phyloP scores from a whole-genome alignment of 2,888 invertebrate species.

The Drosophila pegasa region DNA sequence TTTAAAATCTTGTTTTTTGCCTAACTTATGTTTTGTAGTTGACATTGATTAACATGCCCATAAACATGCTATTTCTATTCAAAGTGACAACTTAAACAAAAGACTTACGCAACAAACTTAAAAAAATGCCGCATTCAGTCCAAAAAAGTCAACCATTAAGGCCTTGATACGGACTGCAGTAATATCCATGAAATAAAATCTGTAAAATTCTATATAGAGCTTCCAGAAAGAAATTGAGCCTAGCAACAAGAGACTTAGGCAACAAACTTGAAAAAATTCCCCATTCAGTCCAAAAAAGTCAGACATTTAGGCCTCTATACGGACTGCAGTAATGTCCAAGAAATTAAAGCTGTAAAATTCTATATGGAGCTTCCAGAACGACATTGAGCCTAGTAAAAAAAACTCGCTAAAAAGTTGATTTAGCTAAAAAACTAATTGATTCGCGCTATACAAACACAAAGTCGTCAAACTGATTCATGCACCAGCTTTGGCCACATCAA shows the following conservation, averaged over 20 bases:
- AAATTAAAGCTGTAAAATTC: neutral
- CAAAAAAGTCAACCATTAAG: neutral
- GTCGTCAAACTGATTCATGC: slow-evolving; percentile 46
- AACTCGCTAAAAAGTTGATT: slow-evolving; percentile 29
- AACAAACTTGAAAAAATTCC: slow-evolving; percentile 41
- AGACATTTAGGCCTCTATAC: neutral
- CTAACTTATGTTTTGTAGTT: too few species aligned
- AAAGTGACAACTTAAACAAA: slow-evolving; percentile 38
- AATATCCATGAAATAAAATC: neutral
- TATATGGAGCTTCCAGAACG: neutral
- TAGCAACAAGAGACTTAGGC: slow-evolving; percentile 50
- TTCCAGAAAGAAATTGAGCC: slow-evolving; percentile 32
- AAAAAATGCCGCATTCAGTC: neutral
- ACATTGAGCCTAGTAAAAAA: slow-evolving; percentile 41
- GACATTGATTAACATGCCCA: too few species aligned
- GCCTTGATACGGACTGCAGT: neutral
- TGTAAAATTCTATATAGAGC: too few species aligned
- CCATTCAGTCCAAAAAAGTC: neutral
- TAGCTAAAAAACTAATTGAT: slow-evolving; percentile 12
- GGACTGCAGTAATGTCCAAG: neutral
- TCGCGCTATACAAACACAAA: neutral
- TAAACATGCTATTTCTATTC: neutral
- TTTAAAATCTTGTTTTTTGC: too few species aligned
- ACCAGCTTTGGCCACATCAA: slow-evolving; percentile 46
- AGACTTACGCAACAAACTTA: slow-evolving; percentile 61